Conservation (phyloP, 2,113 vertebrate species). For the Ophiodon elongatus region DNA sequence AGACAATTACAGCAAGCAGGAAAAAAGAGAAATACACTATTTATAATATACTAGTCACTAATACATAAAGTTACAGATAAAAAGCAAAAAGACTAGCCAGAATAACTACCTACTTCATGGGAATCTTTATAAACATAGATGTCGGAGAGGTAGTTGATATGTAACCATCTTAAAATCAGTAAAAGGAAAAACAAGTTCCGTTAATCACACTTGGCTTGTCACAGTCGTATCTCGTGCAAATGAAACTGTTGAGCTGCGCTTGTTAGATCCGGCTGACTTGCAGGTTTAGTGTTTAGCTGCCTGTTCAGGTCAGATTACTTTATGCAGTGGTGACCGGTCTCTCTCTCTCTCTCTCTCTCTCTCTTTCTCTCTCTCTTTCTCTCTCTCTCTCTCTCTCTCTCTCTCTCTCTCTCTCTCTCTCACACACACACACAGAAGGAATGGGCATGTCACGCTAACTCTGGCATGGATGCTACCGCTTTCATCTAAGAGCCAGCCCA, state of each 20-base stretch:
- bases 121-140: not conserved
- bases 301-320: constrained; percentile 53
- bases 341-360: constrained; percentile 6
- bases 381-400: no score
- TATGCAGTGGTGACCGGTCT: constrained; percentile 44
- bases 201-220: constrained; percentile 2
- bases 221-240: constrained; percentile 3
- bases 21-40: not conserved
- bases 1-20: not conserved
- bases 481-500: constrained; percentile 54
- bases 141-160: not conserved
- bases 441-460: constrained; percentile 61
- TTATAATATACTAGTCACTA: not conserved
- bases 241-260: constrained; percentile 20
- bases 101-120: not conserved
- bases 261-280: constrained; percentile 42
- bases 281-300: constrained; percentile 36
- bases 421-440: constrained; percentile 36
- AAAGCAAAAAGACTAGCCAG: not conserved
- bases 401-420: no score
- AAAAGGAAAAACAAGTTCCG: not conserved
- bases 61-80: not conserved
- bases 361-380: no score
- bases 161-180: constrained; percentile 3
- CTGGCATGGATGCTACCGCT: constrained; percentile 47